phyloP scores from a whole-genome alignment of 1,140 invertebrate genomes.

The Trypoxylus dichotomus region DNA sequence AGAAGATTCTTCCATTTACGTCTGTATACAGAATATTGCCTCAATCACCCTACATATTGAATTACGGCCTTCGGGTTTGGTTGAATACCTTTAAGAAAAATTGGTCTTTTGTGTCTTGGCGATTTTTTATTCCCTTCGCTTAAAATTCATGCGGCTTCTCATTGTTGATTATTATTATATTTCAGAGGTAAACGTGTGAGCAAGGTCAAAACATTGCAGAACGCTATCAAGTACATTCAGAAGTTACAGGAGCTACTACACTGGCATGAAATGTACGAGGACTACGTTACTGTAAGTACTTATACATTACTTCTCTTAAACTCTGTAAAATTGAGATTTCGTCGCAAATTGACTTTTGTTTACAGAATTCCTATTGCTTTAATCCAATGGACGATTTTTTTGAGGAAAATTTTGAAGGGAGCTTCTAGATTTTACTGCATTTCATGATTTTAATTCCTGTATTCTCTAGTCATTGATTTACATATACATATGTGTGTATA shows the following conservation, averaged over 20 bases:
- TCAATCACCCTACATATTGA: neutral
- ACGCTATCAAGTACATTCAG: slow-evolving; percentile 55
- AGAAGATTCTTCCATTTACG: too few species aligned
- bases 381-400: neutral
- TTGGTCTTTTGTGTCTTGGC: too few species aligned
- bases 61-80: neutral
- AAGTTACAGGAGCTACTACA: slow-evolving; percentile 50
- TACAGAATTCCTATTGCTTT: neutral
- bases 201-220: slow-evolving; percentile 56
- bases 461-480: neutral
- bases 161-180: slow-evolving; percentile 31
- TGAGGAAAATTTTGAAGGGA: slow-evolving; percentile 1
- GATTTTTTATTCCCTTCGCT: neutral
- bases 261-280: slow-evolving; percentile 18
- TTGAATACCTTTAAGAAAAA: too few species aligned
- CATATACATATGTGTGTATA: neutral
- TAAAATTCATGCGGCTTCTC: slow-evolving; percentile 5
- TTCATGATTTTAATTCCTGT: neutral
- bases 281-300: neutral
- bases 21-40: too few species aligned
- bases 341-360: neutral
- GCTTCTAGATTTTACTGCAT: neutral
- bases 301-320: too few species aligned
- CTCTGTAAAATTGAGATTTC: too few species aligned
- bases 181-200: slow-evolving; percentile 54